A percentile compares a stretch with the other conserved stretches of the same genome.
Conservation (phyloP, 2,888 invertebrate genomes). For the Sipha maydis region DNA sequence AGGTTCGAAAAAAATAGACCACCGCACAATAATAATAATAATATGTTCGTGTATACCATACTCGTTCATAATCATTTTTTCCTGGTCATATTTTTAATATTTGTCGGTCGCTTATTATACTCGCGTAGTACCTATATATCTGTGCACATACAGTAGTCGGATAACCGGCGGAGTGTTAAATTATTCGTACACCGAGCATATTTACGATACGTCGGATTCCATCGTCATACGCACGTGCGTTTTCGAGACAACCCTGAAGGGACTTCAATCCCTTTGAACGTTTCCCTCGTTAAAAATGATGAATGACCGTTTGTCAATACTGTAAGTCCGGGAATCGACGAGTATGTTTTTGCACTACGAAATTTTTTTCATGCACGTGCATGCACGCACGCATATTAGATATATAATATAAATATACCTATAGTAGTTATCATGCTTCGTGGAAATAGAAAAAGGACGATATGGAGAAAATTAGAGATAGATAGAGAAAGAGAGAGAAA, state of each 20-base stretch:
- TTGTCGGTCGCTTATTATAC: neutral
- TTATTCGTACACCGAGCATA: slow-evolving; percentile 31
- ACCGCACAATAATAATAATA: neutral
- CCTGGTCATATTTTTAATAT: neutral
- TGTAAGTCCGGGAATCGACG: neutral
- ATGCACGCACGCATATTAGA: neutral
- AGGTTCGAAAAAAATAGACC: neutral
- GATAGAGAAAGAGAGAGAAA: no score
- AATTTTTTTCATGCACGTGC: neutral
- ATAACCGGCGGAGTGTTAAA: slow-evolving; percentile 38
- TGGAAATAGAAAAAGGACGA: neutral
- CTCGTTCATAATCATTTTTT: neutral
- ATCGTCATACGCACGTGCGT: slow-evolving; percentile 21
- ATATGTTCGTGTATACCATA: neutral
- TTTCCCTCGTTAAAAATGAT: slow-evolving; percentile 54
- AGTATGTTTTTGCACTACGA: neutral
- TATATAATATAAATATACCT: no score
- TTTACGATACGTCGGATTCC: slow-evolving; percentile 41
- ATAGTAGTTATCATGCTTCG: no score
- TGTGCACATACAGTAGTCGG: neutral
- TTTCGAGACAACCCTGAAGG: neutral
- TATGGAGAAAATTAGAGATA: neutral
- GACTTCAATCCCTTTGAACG: neutral
- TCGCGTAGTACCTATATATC: neutral
- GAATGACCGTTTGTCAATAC: slow-evolving; percentile 40